Evolutionary conservation across 2,888 invertebrate genomes (phyloP).

Genomic region (Ectemnius lituratus): DNA sequence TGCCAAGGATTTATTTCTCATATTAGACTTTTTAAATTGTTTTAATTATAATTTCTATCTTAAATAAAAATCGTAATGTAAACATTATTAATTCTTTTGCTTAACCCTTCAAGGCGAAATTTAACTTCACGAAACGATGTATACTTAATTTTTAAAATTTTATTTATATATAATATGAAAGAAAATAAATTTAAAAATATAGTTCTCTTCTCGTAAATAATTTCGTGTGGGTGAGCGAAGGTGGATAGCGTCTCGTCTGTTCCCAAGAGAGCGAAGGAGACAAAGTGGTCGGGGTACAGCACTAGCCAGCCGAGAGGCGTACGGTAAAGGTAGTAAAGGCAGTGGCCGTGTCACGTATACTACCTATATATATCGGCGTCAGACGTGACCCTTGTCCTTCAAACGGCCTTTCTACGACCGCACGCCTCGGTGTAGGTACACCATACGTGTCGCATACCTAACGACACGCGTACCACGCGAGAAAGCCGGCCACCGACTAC

Average conservation of each 20-base stretch:
- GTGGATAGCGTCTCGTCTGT: too few species aligned
- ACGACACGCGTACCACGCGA: constrained; percentile 52
- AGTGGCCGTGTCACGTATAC: constrained; percentile 51
- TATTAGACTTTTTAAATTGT: too few species aligned
- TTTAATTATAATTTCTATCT: too few species aligned
- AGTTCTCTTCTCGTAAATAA: too few species aligned
- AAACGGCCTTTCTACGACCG: constrained; percentile 73
- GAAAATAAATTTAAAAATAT: too few species aligned
- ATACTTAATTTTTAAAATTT: too few species aligned
- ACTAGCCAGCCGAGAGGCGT: constrained; percentile 26
- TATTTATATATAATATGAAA: too few species aligned
- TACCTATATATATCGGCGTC: constrained; percentile 50
- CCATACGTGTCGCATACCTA: constrained; percentile 60
- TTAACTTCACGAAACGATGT: too few species aligned
- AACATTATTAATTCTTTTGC: too few species aligned
- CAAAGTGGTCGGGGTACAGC: constrained; percentile 18
- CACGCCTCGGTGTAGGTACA: constrained; percentile 54
- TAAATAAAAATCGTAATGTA: too few species aligned
- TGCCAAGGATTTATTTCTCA: not conserved
- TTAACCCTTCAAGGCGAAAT: too few species aligned
- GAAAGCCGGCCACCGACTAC: constrained; percentile 55
- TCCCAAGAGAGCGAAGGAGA: not conserved
- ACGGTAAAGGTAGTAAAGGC: constrained; percentile 63
- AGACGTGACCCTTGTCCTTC: constrained; percentile 73
- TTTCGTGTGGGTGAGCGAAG: too few species aligned